Percentiles rank a stretch among this genome's conserved stretches.
These are phyloP conservation scores for Pseudorhombus dupliciocellatus DNA, from an alignment of 2,113 vertebrate genomes.

Conservation along the genomic window DNA sequence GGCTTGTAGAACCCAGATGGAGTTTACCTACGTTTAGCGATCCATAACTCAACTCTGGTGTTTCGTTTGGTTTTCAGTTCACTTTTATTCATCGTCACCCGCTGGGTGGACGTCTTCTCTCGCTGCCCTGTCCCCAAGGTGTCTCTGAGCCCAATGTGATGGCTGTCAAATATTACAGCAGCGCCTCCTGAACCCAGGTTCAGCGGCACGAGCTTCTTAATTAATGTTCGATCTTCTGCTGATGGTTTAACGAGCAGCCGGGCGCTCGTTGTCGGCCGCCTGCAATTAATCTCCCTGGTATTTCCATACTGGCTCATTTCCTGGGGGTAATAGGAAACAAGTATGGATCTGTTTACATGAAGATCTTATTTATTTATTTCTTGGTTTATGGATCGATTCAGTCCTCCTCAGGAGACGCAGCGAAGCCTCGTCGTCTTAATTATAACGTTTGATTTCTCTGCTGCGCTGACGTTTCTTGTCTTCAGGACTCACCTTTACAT, in stretches of 20 bases:
- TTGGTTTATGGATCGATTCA: conserved; percentile 26
- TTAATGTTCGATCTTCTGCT: conserved; percentile 70
- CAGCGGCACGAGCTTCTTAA: conserved; percentile 53
- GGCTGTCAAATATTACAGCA: conserved; percentile 31
- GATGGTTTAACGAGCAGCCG: conserved; percentile 60
- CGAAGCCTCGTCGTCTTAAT: not conserved
- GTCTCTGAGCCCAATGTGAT: conserved; percentile 2
- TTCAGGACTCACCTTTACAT: no score
- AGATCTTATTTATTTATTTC: conserved; percentile 2
- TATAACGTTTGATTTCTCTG: not conserved
- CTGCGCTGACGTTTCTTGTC: not conserved
- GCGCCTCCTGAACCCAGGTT: conserved; percentile 18
- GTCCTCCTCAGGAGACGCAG: conserved; percentile 9
- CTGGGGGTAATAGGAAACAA: conserved; percentile 40
- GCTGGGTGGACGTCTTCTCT: not conserved
- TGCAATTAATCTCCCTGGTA: conserved; percentile 66
- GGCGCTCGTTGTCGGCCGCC: conserved; percentile 16
- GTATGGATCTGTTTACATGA: conserved; percentile 51
- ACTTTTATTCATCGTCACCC: no score
- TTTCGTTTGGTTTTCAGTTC: no score
- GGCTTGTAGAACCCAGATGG: no score
- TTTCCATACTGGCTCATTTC: conserved; percentile 47
- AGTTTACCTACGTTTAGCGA: no score
- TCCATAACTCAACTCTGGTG: no score
- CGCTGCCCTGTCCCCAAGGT: conserved; percentile 25